These are phyloP conservation scores for Atta cephalotes DNA, from an alignment of 1,140 invertebrate species.

Conservation along the genomic window DNA sequence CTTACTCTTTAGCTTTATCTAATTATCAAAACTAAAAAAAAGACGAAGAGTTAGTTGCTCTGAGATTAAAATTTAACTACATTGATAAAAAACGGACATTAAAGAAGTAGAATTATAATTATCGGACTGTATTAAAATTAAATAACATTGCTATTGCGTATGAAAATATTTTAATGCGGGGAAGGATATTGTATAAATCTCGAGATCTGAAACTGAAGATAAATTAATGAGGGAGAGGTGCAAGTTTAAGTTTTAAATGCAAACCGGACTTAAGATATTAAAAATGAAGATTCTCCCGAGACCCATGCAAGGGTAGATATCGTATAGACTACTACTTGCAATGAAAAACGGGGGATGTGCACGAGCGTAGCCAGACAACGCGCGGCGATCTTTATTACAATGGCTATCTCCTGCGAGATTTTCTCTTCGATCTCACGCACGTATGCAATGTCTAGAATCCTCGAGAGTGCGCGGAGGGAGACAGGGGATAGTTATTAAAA, in stretches of 20 bases:
- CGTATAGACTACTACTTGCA: constrained; percentile 22
- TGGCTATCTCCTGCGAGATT: constrained; percentile 47
- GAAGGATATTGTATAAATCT: background rate
- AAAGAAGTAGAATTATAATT: background rate
- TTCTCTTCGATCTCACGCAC: constrained; percentile 56
- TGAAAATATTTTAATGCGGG: constrained; percentile 11
- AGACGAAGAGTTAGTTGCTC: too few species aligned
- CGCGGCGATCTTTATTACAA: constrained; percentile 58
- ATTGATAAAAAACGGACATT: too few species aligned
- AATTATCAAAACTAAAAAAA: too few species aligned
- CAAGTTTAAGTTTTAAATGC: constrained; percentile 25
- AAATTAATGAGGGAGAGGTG: background rate
- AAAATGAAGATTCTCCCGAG: constrained; percentile 35
- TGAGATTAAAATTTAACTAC: too few species aligned
- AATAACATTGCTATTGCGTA: background rate
- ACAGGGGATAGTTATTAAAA: constrained; percentile 35
- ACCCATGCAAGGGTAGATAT: constrained; percentile 41
- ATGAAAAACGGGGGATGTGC: constrained; percentile 55
- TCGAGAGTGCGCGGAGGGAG: background rate
- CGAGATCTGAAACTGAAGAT: constrained; percentile 21
- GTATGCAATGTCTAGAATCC: constrained; percentile 39
- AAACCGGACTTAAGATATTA: constrained; percentile 25
- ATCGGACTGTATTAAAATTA: background rate
- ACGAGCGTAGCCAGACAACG: constrained; percentile 31
- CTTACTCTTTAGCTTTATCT: too few species aligned